Base-by-base conservation (phyloP, 1,140 invertebrate species). In the Drosophila lacertosa region DNA sequence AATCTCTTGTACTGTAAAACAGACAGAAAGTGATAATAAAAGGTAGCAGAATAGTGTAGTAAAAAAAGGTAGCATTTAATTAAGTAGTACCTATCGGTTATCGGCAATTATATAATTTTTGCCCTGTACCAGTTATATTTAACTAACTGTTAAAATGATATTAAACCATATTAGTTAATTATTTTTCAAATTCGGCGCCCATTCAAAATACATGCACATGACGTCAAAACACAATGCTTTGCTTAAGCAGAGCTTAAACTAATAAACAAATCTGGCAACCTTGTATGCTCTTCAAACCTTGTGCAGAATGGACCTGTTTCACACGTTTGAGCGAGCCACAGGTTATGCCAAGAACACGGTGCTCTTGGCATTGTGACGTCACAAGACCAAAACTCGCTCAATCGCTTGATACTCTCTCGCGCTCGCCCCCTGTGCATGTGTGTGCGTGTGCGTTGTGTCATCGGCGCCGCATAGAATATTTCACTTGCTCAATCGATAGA, bases 401-500 rank as follows among this genome's bases (percentile, higher is more conserved):
- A 29, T 29, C 26, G 26, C n/a, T 42, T 40, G 13, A 2, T 29
- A 18, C 45, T 48, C 57, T 60, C 32, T 35, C 26, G 10, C 3
- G 16, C 42, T 7, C 22, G n/a, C n/a, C n/a, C n/a, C n/a, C n/a
- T n/a, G n/a, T n/a, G n/a, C n/a, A n/a, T 18, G 10, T 29, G 20
- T 48, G 10, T 40, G 10, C 26, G 15, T 13, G 33, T 60, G 33
- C 63, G 24, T 54, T 18, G 58, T 45, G 58, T 47, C 47, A 53
- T 68, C 58, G 65, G 29, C 18, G 58, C 58, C 40, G 48, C 18
- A 55, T 40, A 69, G 66, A 69, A 69, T 48, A 63, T 69, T 69
- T 33, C 48, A 64, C 40, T 64, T 64, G 59, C 59, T 69, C 35
- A 54, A 69, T 55, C 66, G 66, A 69, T 69, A 69, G 66, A 42